Conservation (phyloP, 2,888 invertebrate genomes). For the Drosophila setosimentum region DNA sequence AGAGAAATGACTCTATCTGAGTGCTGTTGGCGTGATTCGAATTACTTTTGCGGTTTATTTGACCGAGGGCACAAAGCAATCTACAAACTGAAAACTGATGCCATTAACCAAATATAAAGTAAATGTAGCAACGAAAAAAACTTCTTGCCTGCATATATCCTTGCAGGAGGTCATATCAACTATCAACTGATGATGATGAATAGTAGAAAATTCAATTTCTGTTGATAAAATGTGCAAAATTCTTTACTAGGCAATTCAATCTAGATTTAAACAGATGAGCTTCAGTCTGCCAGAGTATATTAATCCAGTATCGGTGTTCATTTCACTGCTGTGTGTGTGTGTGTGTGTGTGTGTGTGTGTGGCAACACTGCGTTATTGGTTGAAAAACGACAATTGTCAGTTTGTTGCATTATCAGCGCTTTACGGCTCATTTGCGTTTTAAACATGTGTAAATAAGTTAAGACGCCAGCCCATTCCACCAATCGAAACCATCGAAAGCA, state of each 20-base stretch:
- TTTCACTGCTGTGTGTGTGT: neutral
- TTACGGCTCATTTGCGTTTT: slow-evolving; percentile 77
- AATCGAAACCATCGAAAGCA: neutral
- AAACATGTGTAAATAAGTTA: slow-evolving; percentile 76
- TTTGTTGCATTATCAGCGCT: slow-evolving; percentile 74
- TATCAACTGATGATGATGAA: neutral
- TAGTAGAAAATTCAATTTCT: neutral
- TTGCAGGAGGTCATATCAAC: neutral
- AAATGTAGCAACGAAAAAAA: slow-evolving; percentile 22
- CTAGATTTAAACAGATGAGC: neutral
- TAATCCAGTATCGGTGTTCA: neutral
- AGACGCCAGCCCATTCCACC: slow-evolving; percentile 26
- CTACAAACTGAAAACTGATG: slow-evolving; percentile 35
- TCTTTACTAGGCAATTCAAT: neutral
- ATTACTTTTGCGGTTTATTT: slow-evolving; percentile 39
- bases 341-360: neutral
- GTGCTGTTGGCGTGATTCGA: slow-evolving; percentile 47
- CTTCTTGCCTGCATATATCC: neutral
- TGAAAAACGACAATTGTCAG: slow-evolving; percentile 67
- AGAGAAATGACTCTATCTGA: slow-evolving; percentile 48
- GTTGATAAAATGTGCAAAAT: neutral
- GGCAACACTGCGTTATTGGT: slow-evolving; percentile 30
- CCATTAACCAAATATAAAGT: slow-evolving; percentile 45
- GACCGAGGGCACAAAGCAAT: slow-evolving; percentile 23
- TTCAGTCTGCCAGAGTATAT: neutral